These are phyloP conservation scores for Ophiodon elongatus DNA, from an alignment of 2,113 vertebrate species.

Conservation along the genomic window DNA sequence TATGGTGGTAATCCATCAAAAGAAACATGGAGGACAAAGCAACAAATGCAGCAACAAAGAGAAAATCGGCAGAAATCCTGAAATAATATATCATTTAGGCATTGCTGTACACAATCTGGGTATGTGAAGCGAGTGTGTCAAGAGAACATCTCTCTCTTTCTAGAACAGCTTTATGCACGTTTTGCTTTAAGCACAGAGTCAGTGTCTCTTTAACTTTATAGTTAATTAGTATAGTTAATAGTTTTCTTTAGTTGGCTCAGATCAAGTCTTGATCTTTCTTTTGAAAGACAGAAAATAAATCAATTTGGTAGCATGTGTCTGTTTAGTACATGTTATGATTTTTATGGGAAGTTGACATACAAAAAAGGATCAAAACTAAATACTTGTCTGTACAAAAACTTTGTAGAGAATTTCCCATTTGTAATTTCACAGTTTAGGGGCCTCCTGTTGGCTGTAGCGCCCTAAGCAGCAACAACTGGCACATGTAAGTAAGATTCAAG, in stretches of 20 bases:
- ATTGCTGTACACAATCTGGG: neutral
- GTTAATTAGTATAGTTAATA: neutral
- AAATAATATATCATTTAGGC: neutral
- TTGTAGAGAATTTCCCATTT: neutral
- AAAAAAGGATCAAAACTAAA: neutral
- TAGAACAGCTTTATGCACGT: neutral
- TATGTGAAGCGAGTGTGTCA: neutral
- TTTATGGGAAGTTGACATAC: neutral
- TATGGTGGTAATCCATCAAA: neutral
- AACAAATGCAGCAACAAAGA: conserved; percentile 1
- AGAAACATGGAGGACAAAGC: neutral
- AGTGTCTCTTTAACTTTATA: neutral
- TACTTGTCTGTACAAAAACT: neutral
- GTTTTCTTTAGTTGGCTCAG: neutral
- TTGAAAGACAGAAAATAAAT: neutral
- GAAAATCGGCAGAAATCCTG: neutral
- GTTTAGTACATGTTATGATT: neutral
- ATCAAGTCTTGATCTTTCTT: neutral
- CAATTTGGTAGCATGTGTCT: neutral
- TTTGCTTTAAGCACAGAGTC: neutral
- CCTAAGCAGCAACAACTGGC: neutral
- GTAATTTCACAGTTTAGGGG: neutral
- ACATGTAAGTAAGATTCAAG: conserved; percentile 10
- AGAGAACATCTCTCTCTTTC: neutral
- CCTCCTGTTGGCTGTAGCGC: neutral